Conservation (phyloP, 2,113 vertebrate genomes). For the Hyla sarda region DNA sequence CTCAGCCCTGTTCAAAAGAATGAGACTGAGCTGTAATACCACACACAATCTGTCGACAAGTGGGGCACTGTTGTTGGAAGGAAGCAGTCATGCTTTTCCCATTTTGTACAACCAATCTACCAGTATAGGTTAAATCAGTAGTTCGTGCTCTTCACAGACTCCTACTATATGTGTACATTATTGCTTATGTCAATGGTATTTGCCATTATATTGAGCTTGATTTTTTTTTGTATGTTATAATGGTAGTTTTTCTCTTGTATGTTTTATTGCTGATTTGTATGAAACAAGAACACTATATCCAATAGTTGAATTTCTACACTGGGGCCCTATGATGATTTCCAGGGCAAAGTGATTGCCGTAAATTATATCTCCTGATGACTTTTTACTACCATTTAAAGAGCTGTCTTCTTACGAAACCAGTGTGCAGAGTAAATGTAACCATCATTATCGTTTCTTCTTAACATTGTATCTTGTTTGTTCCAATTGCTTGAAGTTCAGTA, state of each 20-base stretch:
- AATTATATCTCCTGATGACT: not conserved
- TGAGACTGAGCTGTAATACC: too few species aligned
- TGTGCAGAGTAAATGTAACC: constrained; percentile 68
- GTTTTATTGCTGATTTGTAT: not conserved
- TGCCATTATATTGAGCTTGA: not conserved
- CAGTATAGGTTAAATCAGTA: not conserved
- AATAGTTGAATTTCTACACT: not conserved
- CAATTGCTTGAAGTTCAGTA: constrained; percentile 71
- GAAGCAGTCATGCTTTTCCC: too few species aligned
- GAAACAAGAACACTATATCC: not conserved
- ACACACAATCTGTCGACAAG: too few species aligned
- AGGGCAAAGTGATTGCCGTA: not conserved
- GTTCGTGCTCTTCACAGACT: not conserved
- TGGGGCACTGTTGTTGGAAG: too few species aligned
- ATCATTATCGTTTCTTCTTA: constrained; percentile 26
- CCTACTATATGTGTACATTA: not conserved
- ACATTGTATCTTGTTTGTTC: constrained; percentile 57
- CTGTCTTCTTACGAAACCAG: constrained; percentile 50
- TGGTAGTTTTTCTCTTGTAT: not conserved
- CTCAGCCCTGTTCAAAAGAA: too few species aligned
- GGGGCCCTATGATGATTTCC: not conserved
- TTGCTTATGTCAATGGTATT: constrained; percentile 11
- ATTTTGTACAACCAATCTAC: not conserved
- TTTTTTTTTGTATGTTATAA: not conserved
- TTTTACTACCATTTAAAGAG: not conserved